Percentiles rank a stretch among this genome's conserved stretches.
Conservation (phyloP, 2,797 vertebrate genomes). For the Steatocranus sp. region DNA sequence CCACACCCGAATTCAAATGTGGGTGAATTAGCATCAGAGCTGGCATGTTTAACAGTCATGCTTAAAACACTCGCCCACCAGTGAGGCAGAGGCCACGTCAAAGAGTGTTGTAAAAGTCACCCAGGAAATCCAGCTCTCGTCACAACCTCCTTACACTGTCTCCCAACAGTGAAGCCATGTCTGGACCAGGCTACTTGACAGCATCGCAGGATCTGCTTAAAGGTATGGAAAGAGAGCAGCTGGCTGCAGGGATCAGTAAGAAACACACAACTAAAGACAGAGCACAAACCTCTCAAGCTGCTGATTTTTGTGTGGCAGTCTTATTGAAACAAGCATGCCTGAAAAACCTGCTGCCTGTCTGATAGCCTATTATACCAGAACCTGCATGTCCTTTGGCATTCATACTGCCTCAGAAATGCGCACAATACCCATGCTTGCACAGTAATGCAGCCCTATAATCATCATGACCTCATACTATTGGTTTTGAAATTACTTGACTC, state of each 20-base stretch:
- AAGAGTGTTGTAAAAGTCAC: conserved; percentile 24
- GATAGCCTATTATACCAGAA: not conserved
- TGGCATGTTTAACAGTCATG: conserved; percentile 11
- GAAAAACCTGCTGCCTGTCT: not conserved
- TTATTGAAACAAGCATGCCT: not conserved
- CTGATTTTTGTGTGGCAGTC: not conserved
- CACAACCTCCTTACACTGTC: conserved; percentile 39
- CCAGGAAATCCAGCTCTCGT: conserved; percentile 44
- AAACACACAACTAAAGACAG: conserved; percentile 46
- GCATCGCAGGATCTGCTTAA: conserved; percentile 54
- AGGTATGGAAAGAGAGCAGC: conserved; percentile 59
- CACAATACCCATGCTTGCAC: not conserved
- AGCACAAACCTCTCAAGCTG: conserved; percentile 44
- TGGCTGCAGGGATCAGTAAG: conserved; percentile 62
- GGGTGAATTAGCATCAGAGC: conserved; percentile 19
- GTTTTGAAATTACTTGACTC: not conserved
- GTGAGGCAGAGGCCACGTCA: conserved; percentile 18
- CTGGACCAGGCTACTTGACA: conserved; percentile 59
- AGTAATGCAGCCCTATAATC: not conserved
- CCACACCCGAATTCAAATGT: conserved; percentile 24
- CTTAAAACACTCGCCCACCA: conserved; percentile 32
- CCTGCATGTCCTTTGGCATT: not conserved
- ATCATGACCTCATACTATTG: not conserved
- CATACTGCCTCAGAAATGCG: not conserved
- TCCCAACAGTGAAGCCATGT: conserved; percentile 31